Base-by-base conservation (phyloP, 2,888 invertebrate genomes). In the Xanthia icteritia region DNA sequence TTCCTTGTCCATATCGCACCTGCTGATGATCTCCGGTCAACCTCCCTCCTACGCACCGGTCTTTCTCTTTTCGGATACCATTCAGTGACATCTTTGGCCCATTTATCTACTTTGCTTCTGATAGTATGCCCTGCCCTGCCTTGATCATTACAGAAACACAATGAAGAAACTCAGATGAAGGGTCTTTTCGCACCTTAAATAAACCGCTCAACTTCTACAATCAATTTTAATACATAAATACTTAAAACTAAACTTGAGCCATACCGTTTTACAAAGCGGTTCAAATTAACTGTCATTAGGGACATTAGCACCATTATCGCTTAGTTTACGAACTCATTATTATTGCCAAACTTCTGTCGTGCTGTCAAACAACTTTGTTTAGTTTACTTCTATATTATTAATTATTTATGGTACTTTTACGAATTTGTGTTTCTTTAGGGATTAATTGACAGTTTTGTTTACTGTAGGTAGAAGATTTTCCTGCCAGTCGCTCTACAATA, bases 261-360 rank as follows among this genome's bases (percentile, higher is more conserved):
- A 48, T 61, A 70, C 54, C 63, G 27, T 61, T 76, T 80, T 71
- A 75, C 71, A 81, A 69, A 72, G 63, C 71, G 76, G 51, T 60
- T 48, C 71, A 81, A 81, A 86, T 86, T 80, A 84, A 75, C 68
- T 64, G 68, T 65, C 60, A 81, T 87, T 85, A 71, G 64, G 73
- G 39, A 73, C 64, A 80, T 85, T 73, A 73, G 74, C 39, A 20
- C 54, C 79, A 79, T 88, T 80, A 83, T 75, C 76, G 81, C 54
- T 83, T 78, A 81, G 86, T 88, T 86, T 27, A 51, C 42, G 42
- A 86, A 86, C 88, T 86, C 88, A 76, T 88, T 86, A 88, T 84
- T 83, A 78, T 78, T 79, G 76, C 61, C 39, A 15, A 86, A 86
- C 73, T 84, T 81, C 13, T 54, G 36, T 72, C 78, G 56, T 61